Conservation (phyloP, 2,888 invertebrate genomes). For the Agrotis clavis region DNA sequence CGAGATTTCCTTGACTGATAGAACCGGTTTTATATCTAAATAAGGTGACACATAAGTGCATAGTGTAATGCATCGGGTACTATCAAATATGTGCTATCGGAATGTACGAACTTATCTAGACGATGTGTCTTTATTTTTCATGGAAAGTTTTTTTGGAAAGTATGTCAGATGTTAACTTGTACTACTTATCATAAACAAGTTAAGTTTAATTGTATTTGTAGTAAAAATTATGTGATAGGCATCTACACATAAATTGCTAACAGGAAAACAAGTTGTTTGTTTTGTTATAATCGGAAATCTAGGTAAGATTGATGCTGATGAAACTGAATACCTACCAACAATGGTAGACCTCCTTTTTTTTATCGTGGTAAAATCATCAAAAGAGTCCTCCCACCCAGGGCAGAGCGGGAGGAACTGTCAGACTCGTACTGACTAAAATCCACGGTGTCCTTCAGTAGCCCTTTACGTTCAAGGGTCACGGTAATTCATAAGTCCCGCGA, state of each 20-base stretch:
- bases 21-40: background rate
- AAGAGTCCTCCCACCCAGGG: too few relatives aligned
- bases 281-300: background rate
- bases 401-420: too few relatives aligned
- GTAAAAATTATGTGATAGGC: background rate
- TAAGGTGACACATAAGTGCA: constrained; percentile 14
- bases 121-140: background rate
- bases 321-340: background rate
- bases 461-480: too few relatives aligned
- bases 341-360: too few relatives aligned
- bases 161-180: background rate
- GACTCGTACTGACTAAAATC: too few relatives aligned
- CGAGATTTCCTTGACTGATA: constrained; percentile 20
- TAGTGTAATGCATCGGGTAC: constrained; percentile 25
- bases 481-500: too few relatives aligned
- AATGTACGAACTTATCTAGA: background rate
- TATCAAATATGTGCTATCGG: constrained; percentile 21
- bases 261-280: background rate
- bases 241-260: background rate
- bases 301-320: too few relatives aligned
- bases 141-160: constrained; percentile 17
- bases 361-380: too few relatives aligned
- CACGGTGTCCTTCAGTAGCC: too few relatives aligned
- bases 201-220: background rate
- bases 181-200: background rate